Base-by-base conservation (phyloP, 2,113 vertebrate species). In the Scophthalmus maximus region DNA sequence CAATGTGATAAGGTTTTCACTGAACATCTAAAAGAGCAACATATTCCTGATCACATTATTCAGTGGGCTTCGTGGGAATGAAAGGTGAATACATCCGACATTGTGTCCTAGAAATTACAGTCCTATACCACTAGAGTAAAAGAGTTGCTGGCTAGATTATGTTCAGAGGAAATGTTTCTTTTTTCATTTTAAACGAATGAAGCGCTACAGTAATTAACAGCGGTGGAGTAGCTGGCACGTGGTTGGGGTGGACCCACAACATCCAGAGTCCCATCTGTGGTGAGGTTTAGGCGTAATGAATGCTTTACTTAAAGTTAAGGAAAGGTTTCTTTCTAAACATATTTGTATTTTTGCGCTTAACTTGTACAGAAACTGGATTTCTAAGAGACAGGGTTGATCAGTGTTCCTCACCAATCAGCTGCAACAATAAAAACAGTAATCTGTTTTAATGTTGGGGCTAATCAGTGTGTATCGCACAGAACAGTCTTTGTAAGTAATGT, bases 401-500 rank as follows among this genome's bases (percentile, higher is more conserved):
- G 14, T 11, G 14, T 42, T 44, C 3, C 18, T n/a, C 17, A 49
- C 46, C 20, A 23, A 22, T 22, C 22, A n/a, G 46, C n/a, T 23
- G 46, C 20, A 26, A 26, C 20, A 26, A 26, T 51, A 17, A 51
- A 23, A 26, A 5, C 12, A 15, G 6, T 51, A 6, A 22, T 6
- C 5, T 2, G 23, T 6, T 8, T 5, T 7, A 51, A 0, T 17
- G 23, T 26, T 8, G 23, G 1, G 49, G 23, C 5, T 25, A 26
- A 23, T 25, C 22, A 14, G 49, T 26, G n/a, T 42, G 11, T 8
- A 56, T 46, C 1, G 51, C 27, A 56, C 11, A 29, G 14, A 56
- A 34, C 36, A 68, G 32, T 47, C 20, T 32, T 30, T 27, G 22
- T 17, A 25, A 51, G 30, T 49, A 27, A 40, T 56, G 47, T 65